A percentile compares a stretch with the other conserved stretches of the same genome.
phyloP scores from a whole-genome alignment of 2,888 invertebrate species.

The Ophraella communa region DNA sequence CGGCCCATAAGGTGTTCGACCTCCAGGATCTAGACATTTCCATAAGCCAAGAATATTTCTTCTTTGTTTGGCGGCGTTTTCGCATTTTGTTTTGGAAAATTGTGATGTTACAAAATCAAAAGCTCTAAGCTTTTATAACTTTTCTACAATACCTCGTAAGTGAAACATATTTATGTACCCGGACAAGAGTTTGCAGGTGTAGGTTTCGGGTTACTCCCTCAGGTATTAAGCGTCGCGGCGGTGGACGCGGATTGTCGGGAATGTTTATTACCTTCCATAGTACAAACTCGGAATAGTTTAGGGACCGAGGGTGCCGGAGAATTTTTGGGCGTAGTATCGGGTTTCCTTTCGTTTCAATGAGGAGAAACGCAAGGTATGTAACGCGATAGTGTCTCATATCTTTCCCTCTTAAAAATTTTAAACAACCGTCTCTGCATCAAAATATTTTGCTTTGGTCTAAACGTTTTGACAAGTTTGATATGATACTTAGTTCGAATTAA shows the following conservation, averaged over 20 bases:
- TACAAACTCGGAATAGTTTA: slow-evolving; percentile 14
- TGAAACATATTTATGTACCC: slow-evolving; percentile 8
- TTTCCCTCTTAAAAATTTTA: too few relatives aligned
- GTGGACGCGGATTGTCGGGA: slow-evolving; percentile 12
- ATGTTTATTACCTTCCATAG: slow-evolving; percentile 37
- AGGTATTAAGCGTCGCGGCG: slow-evolving; percentile 35
- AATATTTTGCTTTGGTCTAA: neutral
- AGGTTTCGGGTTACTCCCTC: slow-evolving; percentile 38
- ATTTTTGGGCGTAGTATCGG: slow-evolving; percentile 11
- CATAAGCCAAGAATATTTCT: too few relatives aligned
- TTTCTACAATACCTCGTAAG: neutral
- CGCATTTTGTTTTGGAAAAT: too few relatives aligned
- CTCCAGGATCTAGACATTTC: too few relatives aligned
- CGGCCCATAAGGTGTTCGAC: too few relatives aligned
- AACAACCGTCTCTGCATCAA: neutral
- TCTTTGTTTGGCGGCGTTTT: too few relatives aligned
- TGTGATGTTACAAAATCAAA: too few relatives aligned
- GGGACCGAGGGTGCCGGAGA: slow-evolving; percentile 1
- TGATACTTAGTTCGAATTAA: too few relatives aligned
- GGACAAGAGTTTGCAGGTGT: slow-evolving; percentile 37
- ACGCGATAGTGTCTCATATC: neutral
- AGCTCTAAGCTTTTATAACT: too few relatives aligned
- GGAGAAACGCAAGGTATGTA: neutral
- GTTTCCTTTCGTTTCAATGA: slow-evolving; percentile 10
- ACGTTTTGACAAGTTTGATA: too few relatives aligned